Percentiles rank a stretch among this genome's conserved stretches.
Conservation (phyloP, 2,113 vertebrate species). For the Siniperca knerii region DNA sequence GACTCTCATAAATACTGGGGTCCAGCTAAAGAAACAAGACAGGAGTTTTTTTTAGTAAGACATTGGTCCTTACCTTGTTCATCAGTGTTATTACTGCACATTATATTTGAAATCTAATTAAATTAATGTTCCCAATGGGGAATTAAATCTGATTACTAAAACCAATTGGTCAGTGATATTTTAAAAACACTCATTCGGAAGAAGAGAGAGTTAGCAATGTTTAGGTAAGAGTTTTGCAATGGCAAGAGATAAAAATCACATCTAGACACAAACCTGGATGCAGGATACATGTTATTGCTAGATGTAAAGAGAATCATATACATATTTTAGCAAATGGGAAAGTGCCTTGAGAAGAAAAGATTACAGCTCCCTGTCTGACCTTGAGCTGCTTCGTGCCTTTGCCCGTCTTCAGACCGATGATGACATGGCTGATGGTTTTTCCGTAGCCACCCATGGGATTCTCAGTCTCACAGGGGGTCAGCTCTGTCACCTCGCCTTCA, state of each 20-base stretch:
- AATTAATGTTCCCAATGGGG: background rate
- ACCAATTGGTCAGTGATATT: background rate
- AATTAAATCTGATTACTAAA: background rate
- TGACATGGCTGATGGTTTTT: slow-evolving; percentile 98
- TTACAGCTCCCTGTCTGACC: slow-evolving; percentile 76
- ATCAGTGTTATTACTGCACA: background rate
- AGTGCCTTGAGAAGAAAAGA: background rate
- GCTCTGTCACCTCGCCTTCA: slow-evolving; percentile 98
- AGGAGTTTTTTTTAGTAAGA: slow-evolving; percentile 5
- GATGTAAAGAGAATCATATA: background rate
- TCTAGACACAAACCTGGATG: background rate
- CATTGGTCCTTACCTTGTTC: background rate
- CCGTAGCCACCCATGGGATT: slow-evolving; percentile 99
- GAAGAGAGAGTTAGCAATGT: background rate
- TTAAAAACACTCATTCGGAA: background rate
- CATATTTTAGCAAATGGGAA: background rate
- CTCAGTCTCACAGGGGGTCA: slow-evolving; percentile 97
- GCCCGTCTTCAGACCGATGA: slow-evolving; percentile 97
- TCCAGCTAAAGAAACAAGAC: slow-evolving; percentile 88
- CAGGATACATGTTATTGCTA: background rate
- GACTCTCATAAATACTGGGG: slow-evolving; percentile 98
- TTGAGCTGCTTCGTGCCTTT: slow-evolving; percentile 99
- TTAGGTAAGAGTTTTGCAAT: background rate
- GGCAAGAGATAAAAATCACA: background rate
- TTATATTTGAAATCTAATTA: background rate